Evolutionary conservation across 2,888 invertebrate genomes (phyloP).

Genomic region (Sarcophaga rosellei): DNA sequence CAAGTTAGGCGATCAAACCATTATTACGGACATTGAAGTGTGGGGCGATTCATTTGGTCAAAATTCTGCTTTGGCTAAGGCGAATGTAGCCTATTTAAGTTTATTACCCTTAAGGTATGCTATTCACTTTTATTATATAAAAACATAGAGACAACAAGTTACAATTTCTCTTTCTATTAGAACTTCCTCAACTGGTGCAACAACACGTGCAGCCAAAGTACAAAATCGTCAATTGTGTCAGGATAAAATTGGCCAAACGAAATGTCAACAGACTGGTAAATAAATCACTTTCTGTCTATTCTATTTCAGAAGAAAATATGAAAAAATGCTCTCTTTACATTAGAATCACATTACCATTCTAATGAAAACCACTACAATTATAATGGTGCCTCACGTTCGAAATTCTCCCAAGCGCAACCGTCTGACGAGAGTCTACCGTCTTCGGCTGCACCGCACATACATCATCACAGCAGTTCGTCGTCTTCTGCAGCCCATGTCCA

Average conservation of each 20-base stretch:
- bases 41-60: constrained; percentile 88
- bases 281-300: constrained; percentile 18
- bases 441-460: constrained; percentile 60
- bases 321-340: constrained; percentile 27
- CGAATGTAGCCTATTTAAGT: constrained; percentile 81
- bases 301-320: constrained; percentile 11
- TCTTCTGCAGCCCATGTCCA: constrained; percentile 23
- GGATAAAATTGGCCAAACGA: constrained; percentile 78
- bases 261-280: constrained; percentile 74
- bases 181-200: constrained; percentile 79
- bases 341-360: constrained; percentile 70
- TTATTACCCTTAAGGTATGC: constrained; percentile 77
- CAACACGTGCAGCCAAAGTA: constrained; percentile 78
- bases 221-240: constrained; percentile 80
- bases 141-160: background rate
- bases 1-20: constrained; percentile 85
- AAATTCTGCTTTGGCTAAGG: constrained; percentile 82
- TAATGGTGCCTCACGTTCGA: constrained; percentile 63
- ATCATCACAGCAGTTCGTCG: constrained; percentile 45
- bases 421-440: constrained; percentile 58
- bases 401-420: constrained; percentile 50
- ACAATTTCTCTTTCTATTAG: constrained; percentile 64
- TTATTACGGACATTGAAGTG: constrained; percentile 90
- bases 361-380: constrained; percentile 67
- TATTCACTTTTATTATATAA: background rate